Conservation (phyloP, 2,888 invertebrate genomes). For the Dicranocentrus wangi region DNA sequence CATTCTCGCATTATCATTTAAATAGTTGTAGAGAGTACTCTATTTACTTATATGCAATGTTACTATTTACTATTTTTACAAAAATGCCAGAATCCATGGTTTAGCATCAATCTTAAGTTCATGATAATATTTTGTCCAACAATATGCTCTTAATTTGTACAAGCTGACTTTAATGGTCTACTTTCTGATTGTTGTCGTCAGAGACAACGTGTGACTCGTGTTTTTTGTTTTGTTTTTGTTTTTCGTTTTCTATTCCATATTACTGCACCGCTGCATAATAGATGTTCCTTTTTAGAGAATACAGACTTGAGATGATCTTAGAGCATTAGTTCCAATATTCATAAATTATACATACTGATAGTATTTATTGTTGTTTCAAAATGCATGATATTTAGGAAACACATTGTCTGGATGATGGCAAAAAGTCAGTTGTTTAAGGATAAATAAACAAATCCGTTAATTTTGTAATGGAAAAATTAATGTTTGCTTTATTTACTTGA, state of each 20-base stretch:
- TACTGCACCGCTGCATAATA: slow-evolving; percentile 28
- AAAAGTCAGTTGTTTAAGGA: slow-evolving; percentile 52
- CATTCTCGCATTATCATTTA: not conserved
- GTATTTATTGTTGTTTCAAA: slow-evolving; percentile 53
- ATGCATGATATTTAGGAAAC: slow-evolving; percentile 39
- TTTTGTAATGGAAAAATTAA: slow-evolving; percentile 50
- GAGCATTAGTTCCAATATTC: slow-evolving; percentile 32
- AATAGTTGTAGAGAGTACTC: not conserved
- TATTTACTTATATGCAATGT: not conserved
- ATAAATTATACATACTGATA: slow-evolving; percentile 32
- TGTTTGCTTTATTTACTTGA: no score
- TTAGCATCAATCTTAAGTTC: slow-evolving; percentile 5
- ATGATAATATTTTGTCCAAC: not conserved
- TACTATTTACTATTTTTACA: not conserved
- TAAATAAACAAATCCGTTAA: slow-evolving; percentile 57
- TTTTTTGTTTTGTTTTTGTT: not conserved
- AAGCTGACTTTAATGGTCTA: not conserved
- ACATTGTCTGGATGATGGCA: slow-evolving; percentile 19
- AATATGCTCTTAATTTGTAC: not conserved
- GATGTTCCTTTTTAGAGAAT: slow-evolving; percentile 65
- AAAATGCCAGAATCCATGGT: not conserved
- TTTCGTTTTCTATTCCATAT: slow-evolving; percentile 17
- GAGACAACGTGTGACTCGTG: not conserved
- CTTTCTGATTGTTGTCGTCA: not conserved
- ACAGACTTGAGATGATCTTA: slow-evolving; percentile 63